phyloP scores from a whole-genome alignment of 2,888 invertebrate species.

The Acheta domesticus region DNA sequence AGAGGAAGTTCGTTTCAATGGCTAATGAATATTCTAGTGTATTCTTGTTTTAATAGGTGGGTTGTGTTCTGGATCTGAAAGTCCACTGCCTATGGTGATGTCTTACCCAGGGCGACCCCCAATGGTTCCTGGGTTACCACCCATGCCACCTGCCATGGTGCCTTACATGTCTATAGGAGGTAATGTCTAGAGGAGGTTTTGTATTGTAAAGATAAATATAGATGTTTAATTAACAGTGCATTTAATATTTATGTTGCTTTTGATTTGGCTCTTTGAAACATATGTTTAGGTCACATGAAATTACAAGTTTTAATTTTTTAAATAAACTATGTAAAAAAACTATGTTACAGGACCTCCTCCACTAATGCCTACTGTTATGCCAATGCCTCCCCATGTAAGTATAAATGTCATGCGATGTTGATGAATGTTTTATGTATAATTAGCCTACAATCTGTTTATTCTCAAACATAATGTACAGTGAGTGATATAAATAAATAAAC shows the following conservation, averaged over 20 bases:
- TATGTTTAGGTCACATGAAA: no score
- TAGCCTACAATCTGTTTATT: no score
- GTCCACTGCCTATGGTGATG: slow-evolving; percentile 54
- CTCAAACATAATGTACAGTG: no score
- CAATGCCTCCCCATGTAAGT: slow-evolving; percentile 68
- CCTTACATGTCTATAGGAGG: slow-evolving; percentile 50
- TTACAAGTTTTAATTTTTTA: no score
- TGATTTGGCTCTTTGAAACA: no score
- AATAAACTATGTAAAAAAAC: no score
- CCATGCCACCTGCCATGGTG: slow-evolving; percentile 51
- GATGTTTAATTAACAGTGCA: no score
- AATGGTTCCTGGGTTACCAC: slow-evolving; percentile 68
- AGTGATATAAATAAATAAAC: slow-evolving; percentile 24
- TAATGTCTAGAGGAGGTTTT: slow-evolving; percentile 38
- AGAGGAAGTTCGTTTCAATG: no score
- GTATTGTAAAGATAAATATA: neutral
- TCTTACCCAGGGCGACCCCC: slow-evolving; percentile 86
- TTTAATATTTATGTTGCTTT: no score
- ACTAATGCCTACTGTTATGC: slow-evolving; percentile 48
- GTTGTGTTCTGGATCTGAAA: slow-evolving; percentile 28
- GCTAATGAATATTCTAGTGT: neutral
- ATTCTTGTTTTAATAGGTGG: neutral
- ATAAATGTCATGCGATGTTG: neutral
- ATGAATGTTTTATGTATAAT: no score
- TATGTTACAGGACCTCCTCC: slow-evolving; percentile 36